Evolutionary conservation across 1,140 invertebrate species (phyloP).

Genomic region (Hesperophylax magnus): DNA sequence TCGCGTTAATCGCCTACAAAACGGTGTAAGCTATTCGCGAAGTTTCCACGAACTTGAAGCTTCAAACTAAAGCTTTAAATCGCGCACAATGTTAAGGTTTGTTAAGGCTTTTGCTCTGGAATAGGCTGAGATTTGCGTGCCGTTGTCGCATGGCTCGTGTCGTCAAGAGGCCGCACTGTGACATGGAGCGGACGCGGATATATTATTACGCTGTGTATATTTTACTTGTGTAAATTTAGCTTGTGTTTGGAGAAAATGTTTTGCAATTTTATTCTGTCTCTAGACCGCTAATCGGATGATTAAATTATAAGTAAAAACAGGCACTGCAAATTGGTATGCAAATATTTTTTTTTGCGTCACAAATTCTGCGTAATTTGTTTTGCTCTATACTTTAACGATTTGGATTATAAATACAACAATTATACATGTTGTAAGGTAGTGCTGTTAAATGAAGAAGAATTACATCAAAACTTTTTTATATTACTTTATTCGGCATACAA

Average conservation of each 20-base stretch:
- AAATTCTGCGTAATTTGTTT: no score
- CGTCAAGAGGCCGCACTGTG: constrained; percentile 51
- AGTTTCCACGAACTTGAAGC: background rate
- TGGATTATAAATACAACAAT: no score
- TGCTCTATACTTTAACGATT: no score
- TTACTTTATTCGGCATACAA: no score
- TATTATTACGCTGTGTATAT: background rate
- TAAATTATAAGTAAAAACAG: background rate
- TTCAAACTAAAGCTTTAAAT: constrained; percentile 8
- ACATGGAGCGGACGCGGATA: constrained; percentile 49
- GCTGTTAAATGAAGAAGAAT: no score
- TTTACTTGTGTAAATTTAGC: constrained; percentile 29
- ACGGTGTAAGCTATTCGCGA: background rate
- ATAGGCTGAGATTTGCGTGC: constrained; percentile 53
- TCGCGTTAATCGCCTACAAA: constrained; percentile 49
- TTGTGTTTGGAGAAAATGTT: constrained; percentile 45
- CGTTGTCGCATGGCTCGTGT: constrained; percentile 58
- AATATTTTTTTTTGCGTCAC: constrained; percentile 4
- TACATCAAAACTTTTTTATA: no score
- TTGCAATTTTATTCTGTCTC: constrained; percentile 57
- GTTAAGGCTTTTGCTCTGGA: constrained; percentile 9
- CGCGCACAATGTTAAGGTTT: background rate
- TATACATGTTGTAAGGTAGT: no score
- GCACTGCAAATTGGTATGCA: background rate
- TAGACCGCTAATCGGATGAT: constrained; percentile 26